Percentiles rank a stretch among this genome's conserved stretches.
Conservation (phyloP, 1,140 invertebrate genomes). For the Steinernema feltiae region DNA sequence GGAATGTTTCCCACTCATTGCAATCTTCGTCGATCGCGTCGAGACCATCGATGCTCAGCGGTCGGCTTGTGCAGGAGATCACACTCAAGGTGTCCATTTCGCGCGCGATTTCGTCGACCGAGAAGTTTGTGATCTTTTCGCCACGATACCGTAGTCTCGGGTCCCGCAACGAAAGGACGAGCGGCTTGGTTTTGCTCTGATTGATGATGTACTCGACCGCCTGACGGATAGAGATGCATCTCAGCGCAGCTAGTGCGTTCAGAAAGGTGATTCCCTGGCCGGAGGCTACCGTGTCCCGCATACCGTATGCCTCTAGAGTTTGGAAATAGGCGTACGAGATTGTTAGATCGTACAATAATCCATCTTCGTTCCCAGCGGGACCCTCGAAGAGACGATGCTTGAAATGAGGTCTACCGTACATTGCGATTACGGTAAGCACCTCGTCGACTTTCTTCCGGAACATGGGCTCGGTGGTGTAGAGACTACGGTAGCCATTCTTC, state of each 20-base stretch:
- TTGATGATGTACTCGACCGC: constrained; percentile 1
- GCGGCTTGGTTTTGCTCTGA: not conserved
- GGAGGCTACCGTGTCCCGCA: not conserved
- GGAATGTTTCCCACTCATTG: not conserved
- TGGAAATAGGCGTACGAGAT: not conserved
- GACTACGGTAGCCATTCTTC: not conserved
- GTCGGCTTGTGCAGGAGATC: not conserved
- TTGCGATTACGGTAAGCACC: not conserved
- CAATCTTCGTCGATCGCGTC: not conserved
- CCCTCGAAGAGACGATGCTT: constrained; percentile 8
- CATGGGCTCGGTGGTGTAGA: not conserved
- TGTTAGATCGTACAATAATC: not conserved
- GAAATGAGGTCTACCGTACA: constrained; percentile 7
- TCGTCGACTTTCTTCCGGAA: not conserved
- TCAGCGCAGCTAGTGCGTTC: not conserved
- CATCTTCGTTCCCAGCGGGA: not conserved
- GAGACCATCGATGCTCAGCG: not conserved
- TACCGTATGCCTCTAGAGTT: not conserved
- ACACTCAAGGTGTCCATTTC: not conserved
- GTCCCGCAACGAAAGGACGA: not conserved
- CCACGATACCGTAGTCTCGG: not conserved
- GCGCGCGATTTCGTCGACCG: not conserved
- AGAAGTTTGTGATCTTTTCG: not conserved
- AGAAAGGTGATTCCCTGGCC: not conserved
- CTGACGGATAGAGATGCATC: not conserved